Evolutionary conservation across 2,113 vertebrate species (phyloP).

Genomic region (Otis tarda): DNA sequence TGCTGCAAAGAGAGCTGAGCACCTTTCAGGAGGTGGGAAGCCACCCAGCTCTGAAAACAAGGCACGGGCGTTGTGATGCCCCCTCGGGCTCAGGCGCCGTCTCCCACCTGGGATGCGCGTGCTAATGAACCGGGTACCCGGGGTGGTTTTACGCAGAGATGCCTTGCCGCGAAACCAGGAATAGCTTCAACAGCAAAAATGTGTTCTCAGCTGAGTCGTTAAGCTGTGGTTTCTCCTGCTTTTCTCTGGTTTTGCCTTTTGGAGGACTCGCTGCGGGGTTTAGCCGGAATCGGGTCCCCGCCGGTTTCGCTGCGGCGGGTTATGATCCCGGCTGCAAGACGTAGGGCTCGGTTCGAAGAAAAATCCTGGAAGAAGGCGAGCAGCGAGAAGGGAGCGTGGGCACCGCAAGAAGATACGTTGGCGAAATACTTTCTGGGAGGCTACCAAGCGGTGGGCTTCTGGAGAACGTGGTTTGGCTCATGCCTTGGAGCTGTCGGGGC

Average conservation of each 20-base stretch:
- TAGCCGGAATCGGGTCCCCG: neutral
- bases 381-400: neutral
- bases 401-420: fast-evolving
- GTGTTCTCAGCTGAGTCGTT: neutral
- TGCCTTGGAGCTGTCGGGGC: neutral
- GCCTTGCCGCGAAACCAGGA: neutral
- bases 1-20: neutral
- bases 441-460: neutral
- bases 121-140: neutral
- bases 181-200: neutral
- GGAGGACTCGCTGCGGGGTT: neutral
- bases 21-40: neutral
- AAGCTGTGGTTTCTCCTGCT: neutral
- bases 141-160: neutral
- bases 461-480: neutral
- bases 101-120: neutral
- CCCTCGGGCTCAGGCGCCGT: fast-evolving
- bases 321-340: neutral
- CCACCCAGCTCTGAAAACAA: neutral
- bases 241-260: neutral
- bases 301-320: neutral
- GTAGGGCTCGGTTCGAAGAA: neutral
- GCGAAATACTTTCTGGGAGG: neutral
- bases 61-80: fast-evolving
- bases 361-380: neutral